Evolutionary conservation across 2,888 invertebrate genomes (phyloP).

Genomic region (Chrysolina haemoptera): DNA sequence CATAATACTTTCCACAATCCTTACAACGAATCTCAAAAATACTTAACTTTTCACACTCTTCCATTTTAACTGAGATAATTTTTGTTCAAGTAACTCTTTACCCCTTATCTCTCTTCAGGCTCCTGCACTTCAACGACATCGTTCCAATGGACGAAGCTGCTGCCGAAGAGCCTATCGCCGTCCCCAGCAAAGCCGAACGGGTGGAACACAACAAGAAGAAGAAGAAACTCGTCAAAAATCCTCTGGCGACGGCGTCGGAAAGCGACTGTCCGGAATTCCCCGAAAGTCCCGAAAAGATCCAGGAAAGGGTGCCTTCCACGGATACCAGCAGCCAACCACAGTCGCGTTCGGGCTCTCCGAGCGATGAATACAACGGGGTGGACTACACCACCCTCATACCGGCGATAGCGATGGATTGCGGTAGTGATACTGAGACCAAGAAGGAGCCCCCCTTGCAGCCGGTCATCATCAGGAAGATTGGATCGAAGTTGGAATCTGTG

Average conservation of each 20-base stretch:
- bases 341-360: slow-evolving; percentile 66
- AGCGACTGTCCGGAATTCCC: slow-evolving; percentile 56
- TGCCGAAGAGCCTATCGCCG: slow-evolving; percentile 69
- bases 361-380: slow-evolving; percentile 63
- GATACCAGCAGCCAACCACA: slow-evolving; percentile 55
- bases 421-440: slow-evolving; percentile 63
- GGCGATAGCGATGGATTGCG: slow-evolving; percentile 63
- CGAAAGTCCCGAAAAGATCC: slow-evolving; percentile 61
- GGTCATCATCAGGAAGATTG: slow-evolving; percentile 43
- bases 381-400: slow-evolving; percentile 68
- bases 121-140: slow-evolving; percentile 83
- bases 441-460: slow-evolving; percentile 51
- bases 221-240: slow-evolving; percentile 67
- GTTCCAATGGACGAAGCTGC: slow-evolving; percentile 76
- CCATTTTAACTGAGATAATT: too few relatives aligned
- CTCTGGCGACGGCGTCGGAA: slow-evolving; percentile 23
- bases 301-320: slow-evolving; percentile 63
- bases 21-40: too few relatives aligned
- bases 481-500: slow-evolving; percentile 50
- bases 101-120: slow-evolving; percentile 69
- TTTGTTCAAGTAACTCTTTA: too few relatives aligned
- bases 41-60: too few relatives aligned
- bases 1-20: too few relatives aligned
- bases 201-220: slow-evolving; percentile 58
- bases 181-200: slow-evolving; percentile 63